Percentiles rank a stretch among this genome's conserved stretches.
Conservation (phyloP, 2,888 invertebrate genomes). For the Augiades crinisus region DNA sequence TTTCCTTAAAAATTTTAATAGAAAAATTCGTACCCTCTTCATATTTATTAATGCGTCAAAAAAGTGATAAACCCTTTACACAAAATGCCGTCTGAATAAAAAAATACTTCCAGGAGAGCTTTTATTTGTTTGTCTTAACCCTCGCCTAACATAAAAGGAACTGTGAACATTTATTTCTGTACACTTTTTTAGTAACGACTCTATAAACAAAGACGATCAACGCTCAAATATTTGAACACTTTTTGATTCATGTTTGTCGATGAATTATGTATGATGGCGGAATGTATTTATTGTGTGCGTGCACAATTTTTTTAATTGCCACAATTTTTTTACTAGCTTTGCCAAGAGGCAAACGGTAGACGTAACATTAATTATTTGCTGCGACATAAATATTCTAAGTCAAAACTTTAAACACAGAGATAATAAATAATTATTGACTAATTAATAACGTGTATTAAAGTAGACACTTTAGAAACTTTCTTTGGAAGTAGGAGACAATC, state of each 20-base stretch:
- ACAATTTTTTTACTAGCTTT: neutral
- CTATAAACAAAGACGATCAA: conserved; percentile 69
- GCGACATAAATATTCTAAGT: no score
- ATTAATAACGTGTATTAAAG: no score
- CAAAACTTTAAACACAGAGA: no score
- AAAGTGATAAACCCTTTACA: neutral
- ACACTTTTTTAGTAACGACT: conserved; percentile 67
- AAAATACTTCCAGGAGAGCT: conserved; percentile 27
- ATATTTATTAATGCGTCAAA: neutral
- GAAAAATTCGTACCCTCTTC: no score
- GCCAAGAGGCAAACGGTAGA: no score
- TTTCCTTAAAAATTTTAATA: no score
- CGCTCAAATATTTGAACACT: conserved; percentile 62
- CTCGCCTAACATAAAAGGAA: conserved; percentile 60
- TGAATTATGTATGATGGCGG: conserved; percentile 9
- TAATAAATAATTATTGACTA: no score
- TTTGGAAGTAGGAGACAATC: no score
- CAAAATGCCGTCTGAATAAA: conserved; percentile 15
- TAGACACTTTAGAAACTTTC: no score
- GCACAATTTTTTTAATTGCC: neutral
- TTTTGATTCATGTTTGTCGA: conserved; percentile 45
- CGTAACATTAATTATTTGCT: no score
- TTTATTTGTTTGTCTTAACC: conserved; percentile 67
- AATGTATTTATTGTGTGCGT: neutral
- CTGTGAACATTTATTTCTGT: conserved; percentile 63